A percentile compares a stretch with the other conserved stretches of the same genome.
These are phyloP conservation scores for Tragopan temminckii DNA, from an alignment of 2,797 vertebrate genomes.

Conservation along the genomic window DNA sequence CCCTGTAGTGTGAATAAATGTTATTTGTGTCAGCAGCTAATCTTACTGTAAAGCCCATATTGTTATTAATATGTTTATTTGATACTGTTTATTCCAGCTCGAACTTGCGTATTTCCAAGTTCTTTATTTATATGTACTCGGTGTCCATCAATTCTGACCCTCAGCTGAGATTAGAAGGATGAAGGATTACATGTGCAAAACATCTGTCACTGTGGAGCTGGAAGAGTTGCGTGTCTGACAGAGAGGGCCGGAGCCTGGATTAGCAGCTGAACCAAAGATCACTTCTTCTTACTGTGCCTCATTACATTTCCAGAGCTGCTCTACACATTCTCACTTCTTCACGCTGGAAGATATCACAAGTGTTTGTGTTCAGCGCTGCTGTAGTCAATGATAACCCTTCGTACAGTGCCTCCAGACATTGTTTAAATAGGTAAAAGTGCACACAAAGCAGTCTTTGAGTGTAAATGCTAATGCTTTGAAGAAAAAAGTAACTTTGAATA, in stretches of 20 bases:
- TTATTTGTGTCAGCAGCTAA: constrained; percentile 64
- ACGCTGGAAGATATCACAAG: not conserved
- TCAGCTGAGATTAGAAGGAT: constrained; percentile 46
- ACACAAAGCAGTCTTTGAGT: not conserved
- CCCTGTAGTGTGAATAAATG: constrained; percentile 52
- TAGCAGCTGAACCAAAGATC: not conserved
- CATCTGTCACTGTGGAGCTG: constrained; percentile 46
- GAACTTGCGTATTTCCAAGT: not conserved
- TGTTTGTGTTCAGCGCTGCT: not conserved
- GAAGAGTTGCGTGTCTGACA: not conserved
- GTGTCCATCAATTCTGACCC: constrained; percentile 17
- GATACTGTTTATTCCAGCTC: constrained; percentile 26
- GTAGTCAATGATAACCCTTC: not conserved
- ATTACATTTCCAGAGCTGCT: not conserved
- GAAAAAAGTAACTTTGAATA: constrained; percentile 32
- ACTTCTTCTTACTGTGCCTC: not conserved
- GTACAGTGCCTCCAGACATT: not conserved
- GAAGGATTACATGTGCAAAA: constrained; percentile 27
- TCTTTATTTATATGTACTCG: not conserved
- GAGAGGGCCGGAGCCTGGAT: not conserved
- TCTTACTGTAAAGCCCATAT: not conserved
- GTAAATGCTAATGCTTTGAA: constrained; percentile 29
- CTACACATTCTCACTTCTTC: not conserved
- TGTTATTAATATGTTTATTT: constrained; percentile 57
- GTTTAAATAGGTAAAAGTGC: not conserved